A percentile compares a stretch with the other conserved stretches of the same genome.
Conservation (phyloP, 2,888 invertebrate species). For the Drosophila melanosoma region DNA sequence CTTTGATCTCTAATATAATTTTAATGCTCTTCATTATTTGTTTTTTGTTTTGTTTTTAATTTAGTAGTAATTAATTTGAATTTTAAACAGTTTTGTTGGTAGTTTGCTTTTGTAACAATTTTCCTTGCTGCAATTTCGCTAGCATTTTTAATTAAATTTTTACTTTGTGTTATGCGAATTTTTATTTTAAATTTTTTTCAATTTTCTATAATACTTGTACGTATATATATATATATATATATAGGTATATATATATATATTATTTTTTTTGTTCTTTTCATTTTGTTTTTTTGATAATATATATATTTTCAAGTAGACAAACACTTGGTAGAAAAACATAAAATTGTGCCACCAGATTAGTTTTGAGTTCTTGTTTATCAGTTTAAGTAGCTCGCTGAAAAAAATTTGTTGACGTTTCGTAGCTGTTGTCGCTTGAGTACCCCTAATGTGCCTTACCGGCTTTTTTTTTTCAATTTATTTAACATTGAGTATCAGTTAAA, state of each 20-base stretch:
- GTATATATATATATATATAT: constrained; percentile 49
- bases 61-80: constrained; percentile 72
- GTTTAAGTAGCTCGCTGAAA: constrained; percentile 68
- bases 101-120: constrained; percentile 61
- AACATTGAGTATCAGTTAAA: constrained; percentile 63
- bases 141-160: constrained; percentile 40
- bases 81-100: constrained; percentile 66
- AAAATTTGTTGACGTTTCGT: constrained; percentile 67
- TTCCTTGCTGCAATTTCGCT: constrained; percentile 38
- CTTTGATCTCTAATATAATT: constrained; percentile 71
- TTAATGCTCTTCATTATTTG: constrained; percentile 56
- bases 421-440: constrained; percentile 74
- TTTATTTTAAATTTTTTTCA: constrained; percentile 9
- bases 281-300: constrained; percentile 41
- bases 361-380: constrained; percentile 58
- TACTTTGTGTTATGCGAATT: constrained; percentile 32
- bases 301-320: constrained; percentile 70
- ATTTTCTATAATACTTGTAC: constrained; percentile 63
- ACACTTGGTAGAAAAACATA: constrained; percentile 77
- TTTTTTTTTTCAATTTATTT: constrained; percentile 37
- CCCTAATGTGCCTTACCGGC: constrained; percentile 67
- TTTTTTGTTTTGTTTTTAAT: constrained; percentile 43
- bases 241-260: constrained; percentile 49
- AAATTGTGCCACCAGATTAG: constrained; percentile 80
- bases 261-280: constrained; percentile 17